These are phyloP conservation scores for Cyprinodon diabolis DNA, from an alignment of 2,797 vertebrate species.

Conservation along the genomic window DNA sequence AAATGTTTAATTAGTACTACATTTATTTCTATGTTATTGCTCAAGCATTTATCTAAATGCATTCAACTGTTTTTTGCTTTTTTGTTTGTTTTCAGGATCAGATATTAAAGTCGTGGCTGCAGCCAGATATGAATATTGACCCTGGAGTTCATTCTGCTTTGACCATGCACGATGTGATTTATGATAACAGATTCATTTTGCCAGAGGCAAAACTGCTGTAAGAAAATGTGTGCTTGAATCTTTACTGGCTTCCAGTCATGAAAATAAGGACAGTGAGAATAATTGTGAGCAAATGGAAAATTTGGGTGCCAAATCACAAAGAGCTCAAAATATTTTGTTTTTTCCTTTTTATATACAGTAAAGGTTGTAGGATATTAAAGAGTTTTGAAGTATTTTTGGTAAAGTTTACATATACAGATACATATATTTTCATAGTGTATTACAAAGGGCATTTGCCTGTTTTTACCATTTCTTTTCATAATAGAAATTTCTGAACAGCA, in stretches of 20 bases:
- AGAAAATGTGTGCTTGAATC: neutral
- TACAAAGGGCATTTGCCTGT: no score
- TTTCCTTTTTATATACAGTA: neutral
- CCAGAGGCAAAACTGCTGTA: neutral
- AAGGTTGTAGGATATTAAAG: neutral
- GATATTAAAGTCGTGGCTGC: neutral
- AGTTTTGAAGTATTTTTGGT: no score
- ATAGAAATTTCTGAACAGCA: no score
- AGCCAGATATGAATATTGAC: neutral
- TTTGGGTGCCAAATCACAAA: neutral
- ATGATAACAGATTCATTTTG: no score
- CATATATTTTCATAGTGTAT: no score
- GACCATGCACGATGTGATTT: neutral
- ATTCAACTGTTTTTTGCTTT: neutral
- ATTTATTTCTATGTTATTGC: neutral
- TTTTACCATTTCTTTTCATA: no score
- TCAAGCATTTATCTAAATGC: neutral
- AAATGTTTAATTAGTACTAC: neutral
- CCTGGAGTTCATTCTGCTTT: neutral
- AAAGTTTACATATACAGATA: no score
- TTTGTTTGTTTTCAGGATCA: neutral
- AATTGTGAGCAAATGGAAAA: neutral
- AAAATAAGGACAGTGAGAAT: neutral
- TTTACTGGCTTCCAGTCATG: neutral
- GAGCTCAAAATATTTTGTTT: neutral